Base-by-base conservation (phyloP, 2,888 invertebrate species). In the Cryptocephalus primarius region DNA sequence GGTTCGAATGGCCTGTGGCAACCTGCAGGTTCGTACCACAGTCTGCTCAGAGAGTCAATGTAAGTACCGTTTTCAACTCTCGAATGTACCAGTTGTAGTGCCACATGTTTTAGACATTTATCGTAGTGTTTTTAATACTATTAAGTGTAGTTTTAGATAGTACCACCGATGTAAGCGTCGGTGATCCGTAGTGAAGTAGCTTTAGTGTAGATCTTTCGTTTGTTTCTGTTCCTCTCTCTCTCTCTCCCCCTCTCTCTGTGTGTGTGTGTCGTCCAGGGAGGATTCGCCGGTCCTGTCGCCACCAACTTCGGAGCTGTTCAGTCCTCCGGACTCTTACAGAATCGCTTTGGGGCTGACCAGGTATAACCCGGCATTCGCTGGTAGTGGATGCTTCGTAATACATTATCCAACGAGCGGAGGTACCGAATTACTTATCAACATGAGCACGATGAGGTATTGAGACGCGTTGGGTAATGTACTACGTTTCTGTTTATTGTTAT, bases 1-100 rank as follows among this genome's bases (percentile, higher is more conserved):
- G 83, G 83, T 6, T 76, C 79, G 13, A 78, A 75, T 58, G 78
- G 79, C 72, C 77, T 85, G 60, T 86, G 78, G 76, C 74, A 77
- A 53, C 73, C 72, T 2, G 66, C 68, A 48, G 69, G 62, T 51
- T 73, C 68, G 38, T 72, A 62, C 49, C 64, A 67, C 22, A 61
- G 60, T 9, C 55, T 71, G 9, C 52, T 70, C 39, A 54, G 58
- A 43, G 59, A 64, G 48, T 58, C 64, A 14, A 56, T 55, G 69
- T 70, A 63, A 64, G 65, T 58, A 44, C 49, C 45, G 6, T 22
- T 22, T 6, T 6, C 22, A n/a, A 6, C 22, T 22, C 2, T 22
- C 22, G 22, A 22, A 22, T 22, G 22, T 22, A 22, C 22, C 22
- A 6, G 22, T 22, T 6, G 22, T 22, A 22, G 22, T 22, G 22